Evolutionary conservation across 2,113 vertebrate species (phyloP), one percentile per base, ranked within the genome.

Genomic region (Scomber scombrus): DNA sequence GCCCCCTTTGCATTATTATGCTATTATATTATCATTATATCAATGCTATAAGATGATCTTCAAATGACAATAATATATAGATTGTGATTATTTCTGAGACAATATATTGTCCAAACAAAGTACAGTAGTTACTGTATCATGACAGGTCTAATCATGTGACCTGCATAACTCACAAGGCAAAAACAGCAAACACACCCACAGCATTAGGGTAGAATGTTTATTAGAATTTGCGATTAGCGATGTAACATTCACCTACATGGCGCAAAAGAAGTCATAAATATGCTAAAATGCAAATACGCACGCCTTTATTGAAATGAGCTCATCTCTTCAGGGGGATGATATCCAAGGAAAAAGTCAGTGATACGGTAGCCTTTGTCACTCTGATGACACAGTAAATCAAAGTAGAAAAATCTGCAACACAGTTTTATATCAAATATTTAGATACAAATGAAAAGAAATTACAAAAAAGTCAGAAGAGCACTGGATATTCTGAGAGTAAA

Each of bases 231-330:
- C 80, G 50, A 78, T 93, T 90, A 93, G 91, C 89, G 71, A 93
- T 94, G 91, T 88, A 85, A 91, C 92, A 92, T 93, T 93, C 91
- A 93, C 84, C 89, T 94, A 92, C 91, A 92, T 91, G 93, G 86
- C 80, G 85, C 89, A 91, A 93, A 89, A 77, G 81, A 92, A 92
- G 81, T 92, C 90, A 92, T 91, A 92, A 93, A 91, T 91, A 92
- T 91, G 92, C 83, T 84, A 92, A 90, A 93, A 91, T 90, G 86
- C 86, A 78, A 85, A 85, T 63, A 85, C 85, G 88, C 85, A 91
- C 81, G 81, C 69, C 81, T 68, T 82, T 78, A 82, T 49, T 88
- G 82, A 88, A 88, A 92, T 81, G 82, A 91, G 89, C 85, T 88
- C 76, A 84, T 91, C 75, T 89, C 70, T 78, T 78, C 63, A 46